Conservation (phyloP, 1,140 invertebrate species). For the Calycopis cecrops region DNA sequence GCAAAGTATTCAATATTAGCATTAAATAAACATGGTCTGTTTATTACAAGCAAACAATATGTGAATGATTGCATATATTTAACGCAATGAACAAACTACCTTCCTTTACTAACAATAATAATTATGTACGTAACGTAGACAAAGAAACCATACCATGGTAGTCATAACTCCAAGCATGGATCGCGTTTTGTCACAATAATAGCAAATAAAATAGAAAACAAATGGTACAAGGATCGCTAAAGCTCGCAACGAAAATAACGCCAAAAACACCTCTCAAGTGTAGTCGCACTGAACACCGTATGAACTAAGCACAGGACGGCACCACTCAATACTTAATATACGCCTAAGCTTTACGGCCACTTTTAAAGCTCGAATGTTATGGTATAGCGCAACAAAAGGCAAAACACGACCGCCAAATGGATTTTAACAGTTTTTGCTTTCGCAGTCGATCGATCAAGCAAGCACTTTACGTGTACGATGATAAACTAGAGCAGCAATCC, state of each 20-base stretch:
- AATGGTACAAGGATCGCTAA: slow-evolving; percentile 50
- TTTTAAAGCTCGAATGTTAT: slow-evolving; percentile 40
- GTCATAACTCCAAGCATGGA: slow-evolving; percentile 75
- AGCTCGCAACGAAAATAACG: slow-evolving; percentile 59
- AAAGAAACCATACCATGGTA: slow-evolving; percentile 75
- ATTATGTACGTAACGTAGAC: slow-evolving; percentile 61
- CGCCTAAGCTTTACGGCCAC: slow-evolving; percentile 39
- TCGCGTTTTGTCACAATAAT: slow-evolving; percentile 68
- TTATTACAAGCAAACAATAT: slow-evolving; percentile 19
- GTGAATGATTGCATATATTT: slow-evolving; percentile 31
- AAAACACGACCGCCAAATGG: slow-evolving; percentile 51
- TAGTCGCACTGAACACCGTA: slow-evolving; percentile 61
- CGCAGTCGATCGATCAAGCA: slow-evolving; percentile 67
- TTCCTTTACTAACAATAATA: slow-evolving; percentile 54
- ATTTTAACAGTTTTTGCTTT: slow-evolving; percentile 65
- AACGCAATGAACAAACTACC: slow-evolving; percentile 49
- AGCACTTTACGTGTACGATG: slow-evolving; percentile 46
- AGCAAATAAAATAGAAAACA: slow-evolving; percentile 55
- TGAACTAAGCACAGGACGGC: slow-evolving; percentile 68
- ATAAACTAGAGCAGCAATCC: slow-evolving; percentile 35
- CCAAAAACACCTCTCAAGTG: slow-evolving; percentile 57
- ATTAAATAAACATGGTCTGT: slow-evolving; percentile 1
- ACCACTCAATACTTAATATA: slow-evolving; percentile 42
- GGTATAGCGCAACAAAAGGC: slow-evolving; percentile 57
- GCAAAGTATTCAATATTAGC: slow-evolving; percentile 18